A percentile compares a stretch with the other conserved stretches of the same genome.
phyloP scores from a whole-genome alignment of 2,113 vertebrate species.

The Xyrauchen texanus region DNA sequence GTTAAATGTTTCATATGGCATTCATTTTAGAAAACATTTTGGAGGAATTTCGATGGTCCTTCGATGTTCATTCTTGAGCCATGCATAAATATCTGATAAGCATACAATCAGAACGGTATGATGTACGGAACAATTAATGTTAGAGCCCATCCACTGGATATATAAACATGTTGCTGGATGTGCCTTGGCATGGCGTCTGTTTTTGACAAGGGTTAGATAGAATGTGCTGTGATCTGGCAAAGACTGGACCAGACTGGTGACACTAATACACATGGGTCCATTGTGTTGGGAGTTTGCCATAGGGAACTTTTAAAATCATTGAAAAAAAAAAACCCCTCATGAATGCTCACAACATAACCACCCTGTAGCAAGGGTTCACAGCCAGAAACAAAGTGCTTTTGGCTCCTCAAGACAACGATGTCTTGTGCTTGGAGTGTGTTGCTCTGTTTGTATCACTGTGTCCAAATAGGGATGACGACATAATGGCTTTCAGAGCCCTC shows the following conservation, averaged over 20 bases:
- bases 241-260: conserved; percentile 38
- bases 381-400: conserved; percentile 73
- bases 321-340: conserved; percentile 62
- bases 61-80: no score
- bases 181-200: conserved; percentile 38
- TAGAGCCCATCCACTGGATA: not conserved
- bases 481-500: conserved; percentile 64
- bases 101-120: no score
- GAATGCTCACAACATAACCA: conserved; percentile 65
- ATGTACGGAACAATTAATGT: not conserved
- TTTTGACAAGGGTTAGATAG: conserved; percentile 51
- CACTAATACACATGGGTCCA: conserved; percentile 66
- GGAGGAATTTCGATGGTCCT: no score
- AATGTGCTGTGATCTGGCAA: conserved; percentile 53
- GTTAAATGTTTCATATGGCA: no score
- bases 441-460: conserved; percentile 66
- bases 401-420: conserved; percentile 65
- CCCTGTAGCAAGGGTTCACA: conserved; percentile 58
- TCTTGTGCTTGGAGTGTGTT: conserved; percentile 58
- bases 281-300: conserved; percentile 65
- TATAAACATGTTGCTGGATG: conserved; percentile 14
- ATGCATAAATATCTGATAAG: no score
- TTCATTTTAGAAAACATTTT: no score
- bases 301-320: conserved; percentile 59
- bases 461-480: conserved; percentile 55